These are phyloP conservation scores for Xiphophorus couchianus DNA, from an alignment of 2,113 vertebrate species.

Conservation along the genomic window DNA sequence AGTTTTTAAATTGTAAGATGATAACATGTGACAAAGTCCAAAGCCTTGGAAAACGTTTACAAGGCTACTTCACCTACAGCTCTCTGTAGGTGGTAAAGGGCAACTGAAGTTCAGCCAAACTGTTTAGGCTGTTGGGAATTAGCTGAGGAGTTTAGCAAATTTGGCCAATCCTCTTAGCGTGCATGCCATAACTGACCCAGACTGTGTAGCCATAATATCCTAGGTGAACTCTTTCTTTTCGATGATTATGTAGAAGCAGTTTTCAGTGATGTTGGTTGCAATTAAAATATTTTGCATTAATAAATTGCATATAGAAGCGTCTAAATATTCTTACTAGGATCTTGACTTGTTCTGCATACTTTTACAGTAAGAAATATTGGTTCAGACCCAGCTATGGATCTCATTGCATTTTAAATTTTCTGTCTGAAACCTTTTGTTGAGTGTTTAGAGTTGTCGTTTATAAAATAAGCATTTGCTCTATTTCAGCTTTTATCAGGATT, in stretches of 20 bases:
- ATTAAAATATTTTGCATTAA: not conserved
- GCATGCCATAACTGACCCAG: not conserved
- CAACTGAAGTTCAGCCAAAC: not conserved
- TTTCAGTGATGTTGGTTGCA: not conserved
- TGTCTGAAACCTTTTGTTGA: constrained; percentile 37
- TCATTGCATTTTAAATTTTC: constrained; percentile 52
- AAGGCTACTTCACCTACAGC: not conserved
- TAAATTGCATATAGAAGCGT: not conserved
- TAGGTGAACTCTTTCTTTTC: not conserved
- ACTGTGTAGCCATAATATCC: not conserved
- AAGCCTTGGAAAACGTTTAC: not conserved
- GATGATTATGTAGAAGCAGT: not conserved
- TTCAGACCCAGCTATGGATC: constrained; percentile 23
- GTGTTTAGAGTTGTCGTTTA: constrained; percentile 32
- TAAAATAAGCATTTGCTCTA: constrained; percentile 33
- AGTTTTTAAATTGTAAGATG: no score
- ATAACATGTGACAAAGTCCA: not conserved
- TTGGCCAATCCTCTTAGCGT: not conserved
- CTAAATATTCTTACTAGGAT: not conserved
- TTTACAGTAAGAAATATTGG: not conserved
- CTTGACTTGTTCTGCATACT: not conserved
- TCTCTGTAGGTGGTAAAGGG: not conserved
- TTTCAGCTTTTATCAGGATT: constrained; percentile 36
- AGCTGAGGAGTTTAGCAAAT: not conserved
- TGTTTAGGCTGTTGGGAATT: not conserved